Base-by-base conservation (phyloP, 2,888 invertebrate genomes). In the Onthophagus sagittarius region DNA sequence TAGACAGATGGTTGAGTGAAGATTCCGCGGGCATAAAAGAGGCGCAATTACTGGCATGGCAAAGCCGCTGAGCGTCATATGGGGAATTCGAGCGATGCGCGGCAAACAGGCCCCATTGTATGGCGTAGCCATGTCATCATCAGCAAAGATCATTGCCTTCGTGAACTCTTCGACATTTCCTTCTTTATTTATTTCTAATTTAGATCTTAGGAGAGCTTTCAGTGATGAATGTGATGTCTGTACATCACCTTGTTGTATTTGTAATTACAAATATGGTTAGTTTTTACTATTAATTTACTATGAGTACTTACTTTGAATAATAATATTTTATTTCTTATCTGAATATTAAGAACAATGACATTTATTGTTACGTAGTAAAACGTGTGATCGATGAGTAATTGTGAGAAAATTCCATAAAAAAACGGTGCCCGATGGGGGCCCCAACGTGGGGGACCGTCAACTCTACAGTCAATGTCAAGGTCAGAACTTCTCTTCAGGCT, bases 111-210 rank as follows among this genome's bases (percentile, higher is more conserved):
- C 15, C 9, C 67, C 67, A 67, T 67, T 67, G 67, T 67, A 53
- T 53, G 39, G 39, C 39, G 39, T 53, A 53, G 39, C 39, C 39
- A 53, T 53, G 39, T 53, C 39, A 53, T 53, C 39, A 53, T 53
- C 75, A 74, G 73, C 70, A 15, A 74, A 77, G 78, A 78, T 78
- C 78, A 77, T 77, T 78, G 78, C 72, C 78, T 78, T 78, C 74
- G 75, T 78, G 78, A 78, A 78, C 78, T 78, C 76, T 76, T 76
- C 77, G 39, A 53, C 39, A 9, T 53, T 53, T 53, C 5, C 11
- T 53, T 53, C 39, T 53, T 11, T 53, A 53, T 53, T 53, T 53
- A 23, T n/a, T 33, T 33, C 33, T 33, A 33, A 5, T 33, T 7
- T 33, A 5, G 5, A 33, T 33, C 7, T 33, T n/a, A n/a, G n/a